Evolutionary conservation across 2,113 vertebrate species (phyloP).

Genomic region (Thunnus maccoyii): DNA sequence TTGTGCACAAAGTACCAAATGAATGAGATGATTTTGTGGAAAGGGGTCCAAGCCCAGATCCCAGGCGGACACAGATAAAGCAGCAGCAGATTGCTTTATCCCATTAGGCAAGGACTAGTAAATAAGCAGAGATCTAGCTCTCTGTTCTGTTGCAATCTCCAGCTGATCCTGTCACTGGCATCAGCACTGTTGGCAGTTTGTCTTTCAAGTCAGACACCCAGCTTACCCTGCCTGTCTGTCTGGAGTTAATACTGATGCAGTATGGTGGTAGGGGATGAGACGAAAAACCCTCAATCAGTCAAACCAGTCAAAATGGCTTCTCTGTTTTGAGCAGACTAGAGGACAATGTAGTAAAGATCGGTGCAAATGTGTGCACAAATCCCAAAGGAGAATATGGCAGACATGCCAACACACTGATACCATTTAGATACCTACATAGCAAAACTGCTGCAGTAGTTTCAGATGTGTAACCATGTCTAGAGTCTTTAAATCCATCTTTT

Average conservation of each 20-base stretch:
- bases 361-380: background rate
- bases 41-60: constrained; percentile 60
- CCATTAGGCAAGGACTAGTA: constrained; percentile 76
- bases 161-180: constrained; percentile 71
- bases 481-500: constrained; percentile 2
- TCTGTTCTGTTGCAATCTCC: constrained; percentile 65
- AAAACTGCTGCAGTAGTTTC: background rate
- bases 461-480: background rate
- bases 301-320: background rate
- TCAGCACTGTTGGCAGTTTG: constrained; percentile 51
- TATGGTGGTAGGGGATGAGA: background rate
- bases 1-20: constrained; percentile 36
- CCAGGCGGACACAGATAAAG: constrained; percentile 69
- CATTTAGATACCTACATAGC: background rate
- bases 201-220: constrained; percentile 57
- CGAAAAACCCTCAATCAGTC: background rate
- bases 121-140: constrained; percentile 71
- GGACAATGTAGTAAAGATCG: background rate
- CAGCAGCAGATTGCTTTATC: constrained; percentile 79
- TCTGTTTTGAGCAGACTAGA: background rate
- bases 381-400: background rate
- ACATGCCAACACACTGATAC: background rate
- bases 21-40: constrained; percentile 62
- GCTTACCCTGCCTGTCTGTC: constrained; percentile 35
- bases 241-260: constrained; percentile 27